Conservation (phyloP, 2,888 invertebrate genomes). For the Pollenia angustigena region DNA sequence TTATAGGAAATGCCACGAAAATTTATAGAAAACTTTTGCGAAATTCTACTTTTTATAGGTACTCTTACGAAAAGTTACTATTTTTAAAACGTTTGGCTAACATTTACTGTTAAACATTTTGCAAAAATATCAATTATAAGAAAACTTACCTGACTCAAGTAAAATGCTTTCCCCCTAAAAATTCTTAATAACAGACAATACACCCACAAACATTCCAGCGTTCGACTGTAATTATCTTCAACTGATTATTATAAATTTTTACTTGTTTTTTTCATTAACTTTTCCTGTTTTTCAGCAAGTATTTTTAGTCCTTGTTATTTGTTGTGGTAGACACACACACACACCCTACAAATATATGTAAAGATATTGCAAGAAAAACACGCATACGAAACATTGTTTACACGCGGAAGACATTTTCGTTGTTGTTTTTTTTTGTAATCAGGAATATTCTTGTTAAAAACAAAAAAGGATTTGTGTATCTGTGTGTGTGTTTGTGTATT, state of each 20-base stretch:
- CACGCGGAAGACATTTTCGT: conserved; percentile 71
- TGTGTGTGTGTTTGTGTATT: conserved; percentile 21
- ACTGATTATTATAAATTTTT: conserved; percentile 32
- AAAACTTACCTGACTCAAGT: background rate
- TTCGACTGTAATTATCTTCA: conserved; percentile 39
- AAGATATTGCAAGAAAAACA: background rate
- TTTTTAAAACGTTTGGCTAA: too few species aligned
- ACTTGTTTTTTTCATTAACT: conserved; percentile 65
- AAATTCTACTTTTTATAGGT: too few species aligned
- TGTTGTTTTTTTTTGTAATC: conserved; percentile 44
- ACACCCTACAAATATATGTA: background rate
- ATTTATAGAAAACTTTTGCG: too few species aligned
- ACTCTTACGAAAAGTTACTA: too few species aligned
- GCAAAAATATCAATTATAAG: background rate
- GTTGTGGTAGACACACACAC: background rate
- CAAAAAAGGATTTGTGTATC: conserved; percentile 11
- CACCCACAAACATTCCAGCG: background rate
- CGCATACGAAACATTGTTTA: conserved; percentile 66
- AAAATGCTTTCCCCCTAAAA: background rate
- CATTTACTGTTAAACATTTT: too few species aligned
- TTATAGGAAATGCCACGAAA: too few species aligned
- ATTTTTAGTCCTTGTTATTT: conserved; percentile 10
- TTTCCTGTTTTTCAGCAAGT: conserved; percentile 50
- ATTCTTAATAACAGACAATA: background rate
- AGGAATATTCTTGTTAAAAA: conserved; percentile 42